Percentiles rank a stretch among this genome's conserved stretches.
Conservation (phyloP, 2,797 vertebrate species). For the Tiaroga cobitis region DNA sequence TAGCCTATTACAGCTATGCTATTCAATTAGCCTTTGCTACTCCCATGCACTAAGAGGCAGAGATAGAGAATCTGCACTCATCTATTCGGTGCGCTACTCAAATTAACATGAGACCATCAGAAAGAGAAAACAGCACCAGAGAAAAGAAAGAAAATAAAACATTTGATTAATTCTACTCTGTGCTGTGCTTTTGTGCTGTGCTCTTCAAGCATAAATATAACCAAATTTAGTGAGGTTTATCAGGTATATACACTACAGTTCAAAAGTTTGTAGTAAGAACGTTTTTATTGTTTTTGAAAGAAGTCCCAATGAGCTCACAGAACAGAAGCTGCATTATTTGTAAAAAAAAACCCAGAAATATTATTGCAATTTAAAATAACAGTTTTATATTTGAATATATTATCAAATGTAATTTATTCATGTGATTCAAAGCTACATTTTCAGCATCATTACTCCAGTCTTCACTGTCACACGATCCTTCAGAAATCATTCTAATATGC, state of each 20-base stretch:
- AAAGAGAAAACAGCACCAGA: conserved; percentile 23
- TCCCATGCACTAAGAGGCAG: conserved; percentile 57
- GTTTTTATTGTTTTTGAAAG: not conserved
- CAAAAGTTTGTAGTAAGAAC: not conserved
- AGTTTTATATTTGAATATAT: not conserved
- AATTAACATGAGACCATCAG: conserved; percentile 25
- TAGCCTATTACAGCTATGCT: conserved; percentile 72
- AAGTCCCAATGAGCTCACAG: not conserved
- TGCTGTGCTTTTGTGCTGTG: not conserved
- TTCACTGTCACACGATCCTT: not conserved
- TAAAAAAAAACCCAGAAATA: not conserved
- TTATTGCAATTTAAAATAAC: not conserved
- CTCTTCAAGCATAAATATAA: not conserved
- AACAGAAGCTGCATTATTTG: not conserved
- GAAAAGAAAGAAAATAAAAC: conserved; percentile 16
- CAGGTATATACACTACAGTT: not conserved
- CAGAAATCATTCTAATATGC: not conserved
- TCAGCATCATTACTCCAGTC: not conserved
- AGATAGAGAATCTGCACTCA: conserved; percentile 46
- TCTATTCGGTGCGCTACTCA: not conserved
- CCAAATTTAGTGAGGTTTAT: not conserved
- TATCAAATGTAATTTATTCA: not conserved
- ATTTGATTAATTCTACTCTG: not conserved
- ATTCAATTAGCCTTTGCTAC: conserved; percentile 73
- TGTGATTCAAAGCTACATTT: not conserved